A percentile compares a stretch with the other conserved stretches of the same genome.
Evolutionary conservation across 2,888 invertebrate genomes (phyloP).

Genomic region (Meliscaeva auricollis): DNA sequence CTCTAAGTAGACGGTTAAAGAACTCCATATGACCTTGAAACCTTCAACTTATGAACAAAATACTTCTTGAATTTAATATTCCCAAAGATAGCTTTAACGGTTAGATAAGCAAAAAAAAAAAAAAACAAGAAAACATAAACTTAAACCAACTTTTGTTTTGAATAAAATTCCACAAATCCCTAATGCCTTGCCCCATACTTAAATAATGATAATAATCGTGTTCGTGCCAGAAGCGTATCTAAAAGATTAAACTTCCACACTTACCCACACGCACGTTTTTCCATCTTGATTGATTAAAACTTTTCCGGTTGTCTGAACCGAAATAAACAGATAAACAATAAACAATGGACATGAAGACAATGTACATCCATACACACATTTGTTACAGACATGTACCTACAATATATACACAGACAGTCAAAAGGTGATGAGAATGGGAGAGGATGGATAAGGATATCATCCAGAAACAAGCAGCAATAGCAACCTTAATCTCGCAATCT

Average conservation of each 20-base stretch:
- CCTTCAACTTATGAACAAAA: too few species aligned
- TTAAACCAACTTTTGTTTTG: neutral
- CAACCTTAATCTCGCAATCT: slow-evolving; percentile 66
- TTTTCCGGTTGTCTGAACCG: slow-evolving; percentile 63
- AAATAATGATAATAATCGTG: slow-evolving; percentile 1
- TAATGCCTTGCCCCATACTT: slow-evolving; percentile 8
- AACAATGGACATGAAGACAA: slow-evolving; percentile 19
- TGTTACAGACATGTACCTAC: neutral
- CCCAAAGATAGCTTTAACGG: neutral
- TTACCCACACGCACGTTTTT: slow-evolving; percentile 47
- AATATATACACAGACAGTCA: neutral
- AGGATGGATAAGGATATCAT: neutral
- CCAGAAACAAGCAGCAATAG: neutral
- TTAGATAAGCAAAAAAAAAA: neutral
- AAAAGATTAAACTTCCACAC: slow-evolving; percentile 24
- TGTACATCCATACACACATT: neutral
- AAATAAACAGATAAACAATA: slow-evolving; percentile 47
- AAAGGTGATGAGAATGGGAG: slow-evolving; percentile 38
- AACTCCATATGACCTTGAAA: too few species aligned
- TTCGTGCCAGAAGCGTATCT: slow-evolving; percentile 24
- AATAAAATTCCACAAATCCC: slow-evolving; percentile 18
- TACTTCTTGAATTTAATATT: too few species aligned
- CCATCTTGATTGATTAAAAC: slow-evolving; percentile 70
- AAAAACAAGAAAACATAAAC: neutral
- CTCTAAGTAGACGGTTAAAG: too few species aligned